phyloP scores from a whole-genome alignment of 2,113 vertebrate species.

The Chaenogobius annularis region DNA sequence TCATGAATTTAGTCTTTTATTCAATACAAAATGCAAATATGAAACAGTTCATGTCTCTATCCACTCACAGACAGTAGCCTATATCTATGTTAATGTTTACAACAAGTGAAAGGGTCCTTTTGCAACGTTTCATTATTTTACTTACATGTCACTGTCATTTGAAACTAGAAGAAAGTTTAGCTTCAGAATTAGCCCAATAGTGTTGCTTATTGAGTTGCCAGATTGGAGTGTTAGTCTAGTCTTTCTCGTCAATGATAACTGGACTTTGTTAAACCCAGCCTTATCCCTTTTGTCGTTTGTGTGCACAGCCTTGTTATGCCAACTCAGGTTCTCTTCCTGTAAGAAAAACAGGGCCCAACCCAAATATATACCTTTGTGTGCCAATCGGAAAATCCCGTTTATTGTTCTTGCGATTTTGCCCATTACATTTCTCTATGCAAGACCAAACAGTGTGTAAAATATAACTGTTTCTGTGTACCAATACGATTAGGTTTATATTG shows the following conservation, averaged over 20 bases:
- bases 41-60: no score
- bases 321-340: conserved; percentile 2
- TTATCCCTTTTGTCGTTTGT: not conserved
- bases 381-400: not conserved
- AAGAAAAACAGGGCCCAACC: not conserved
- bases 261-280: not conserved
- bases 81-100: not conserved
- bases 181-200: no score
- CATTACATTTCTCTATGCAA: not conserved
- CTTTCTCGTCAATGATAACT: not conserved
- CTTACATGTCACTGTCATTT: not conserved
- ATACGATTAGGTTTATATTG: not conserved
- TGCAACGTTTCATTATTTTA: not conserved
- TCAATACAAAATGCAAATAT: no score
- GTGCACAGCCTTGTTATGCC: not conserved
- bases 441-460: not conserved
- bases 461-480: not conserved
- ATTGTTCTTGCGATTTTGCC: not conserved
- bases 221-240: not conserved
- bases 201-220: no score
- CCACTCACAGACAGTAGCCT: no score
- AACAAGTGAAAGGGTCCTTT: not conserved
- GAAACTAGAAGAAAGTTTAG: no score
- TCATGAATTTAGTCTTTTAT: not conserved
- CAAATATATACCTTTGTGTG: not conserved